Percentiles rank a stretch among this genome's conserved stretches.
Evolutionary conservation across 2,888 invertebrate genomes (phyloP).

Genomic region (Coelinius sp.): DNA sequence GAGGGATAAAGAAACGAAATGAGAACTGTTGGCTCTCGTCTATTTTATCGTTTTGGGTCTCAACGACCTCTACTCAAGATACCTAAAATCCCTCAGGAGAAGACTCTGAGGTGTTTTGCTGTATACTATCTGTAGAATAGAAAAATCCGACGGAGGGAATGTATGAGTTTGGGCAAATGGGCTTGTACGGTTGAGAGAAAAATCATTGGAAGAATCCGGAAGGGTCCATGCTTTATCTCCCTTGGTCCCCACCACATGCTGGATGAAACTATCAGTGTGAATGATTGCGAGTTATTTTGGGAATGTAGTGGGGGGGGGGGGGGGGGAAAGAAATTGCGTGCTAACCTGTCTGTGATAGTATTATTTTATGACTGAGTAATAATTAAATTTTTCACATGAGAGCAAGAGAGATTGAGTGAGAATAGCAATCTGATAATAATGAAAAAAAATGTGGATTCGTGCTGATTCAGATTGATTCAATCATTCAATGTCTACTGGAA

Average conservation of each 20-base stretch:
- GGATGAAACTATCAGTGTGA: constrained; percentile 9
- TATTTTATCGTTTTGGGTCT: constrained; percentile 8
- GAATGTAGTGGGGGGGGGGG: too few species aligned
- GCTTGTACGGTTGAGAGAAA: neutral
- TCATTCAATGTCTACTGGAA: neutral
- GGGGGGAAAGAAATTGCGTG: constrained; percentile 15
- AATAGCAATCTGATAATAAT: neutral
- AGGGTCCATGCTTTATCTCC: neutral
- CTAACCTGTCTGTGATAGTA: constrained; percentile 5
- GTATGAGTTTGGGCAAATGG: neutral
- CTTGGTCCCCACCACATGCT: neutral
- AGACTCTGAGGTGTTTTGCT: neutral
- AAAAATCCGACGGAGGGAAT: neutral
- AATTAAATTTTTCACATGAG: neutral
- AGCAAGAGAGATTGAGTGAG: neutral
- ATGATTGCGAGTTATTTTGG: constrained; percentile 1
- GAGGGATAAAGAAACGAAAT: constrained; percentile 9
- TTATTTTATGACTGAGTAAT: neutral
- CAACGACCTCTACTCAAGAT: neutral
- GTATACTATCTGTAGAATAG: neutral
- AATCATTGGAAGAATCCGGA: constrained; percentile 21
- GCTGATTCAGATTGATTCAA: neutral
- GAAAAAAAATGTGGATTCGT: neutral
- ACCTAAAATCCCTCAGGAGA: neutral
- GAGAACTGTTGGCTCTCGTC: neutral